phyloP scores from a whole-genome alignment of 2,113 vertebrate genomes.

The Pao palembangensis region DNA sequence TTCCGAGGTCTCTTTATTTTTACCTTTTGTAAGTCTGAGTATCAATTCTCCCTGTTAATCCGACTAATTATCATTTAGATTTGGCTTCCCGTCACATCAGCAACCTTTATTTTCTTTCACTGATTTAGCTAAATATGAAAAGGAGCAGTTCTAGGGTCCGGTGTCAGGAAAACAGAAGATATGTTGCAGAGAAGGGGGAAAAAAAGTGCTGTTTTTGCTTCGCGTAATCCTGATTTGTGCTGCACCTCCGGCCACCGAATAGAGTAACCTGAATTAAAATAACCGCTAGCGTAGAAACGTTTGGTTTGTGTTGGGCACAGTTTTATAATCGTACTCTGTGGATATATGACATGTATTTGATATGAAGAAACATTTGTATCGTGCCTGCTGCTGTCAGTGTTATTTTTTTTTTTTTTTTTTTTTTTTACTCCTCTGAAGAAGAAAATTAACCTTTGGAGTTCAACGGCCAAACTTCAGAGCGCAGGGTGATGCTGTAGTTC shows the following conservation, averaged over 20 bases:
- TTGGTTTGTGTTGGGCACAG: conserved; percentile 65
- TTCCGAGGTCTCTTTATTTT: conserved; percentile 43
- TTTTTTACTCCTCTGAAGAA: conserved; percentile 58
- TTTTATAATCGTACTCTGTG: conserved; percentile 73
- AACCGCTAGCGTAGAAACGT: conserved; percentile 52
- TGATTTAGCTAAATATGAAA: too few relatives aligned
- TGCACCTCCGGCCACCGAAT: conserved; percentile 21
- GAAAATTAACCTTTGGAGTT: conserved; percentile 40
- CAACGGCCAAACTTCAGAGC: conserved; percentile 24
- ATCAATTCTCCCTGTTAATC: conserved; percentile 29
- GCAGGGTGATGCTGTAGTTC: conserved; percentile 10
- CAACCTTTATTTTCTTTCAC: background rate
- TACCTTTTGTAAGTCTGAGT: conserved; percentile 60
- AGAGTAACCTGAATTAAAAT: conserved; percentile 17
- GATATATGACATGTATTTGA: conserved; percentile 76
- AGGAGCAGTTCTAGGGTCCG: too few relatives aligned
- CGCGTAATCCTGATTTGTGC: conserved; percentile 31
- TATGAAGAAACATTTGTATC: conserved; percentile 72
- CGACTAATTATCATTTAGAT: conserved; percentile 3
- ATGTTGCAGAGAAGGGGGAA: background rate
- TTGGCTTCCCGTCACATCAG: conserved; percentile 32
- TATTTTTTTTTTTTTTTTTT: conserved; percentile 43
- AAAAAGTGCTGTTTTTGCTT: conserved; percentile 46
- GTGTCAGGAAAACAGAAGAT: background rate
- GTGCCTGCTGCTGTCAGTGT: conserved; percentile 75